Evolutionary conservation across 2,888 invertebrate species (phyloP), one percentile per base, ranked within the genome.

Genomic region (Ypsolopha sequella): DNA sequence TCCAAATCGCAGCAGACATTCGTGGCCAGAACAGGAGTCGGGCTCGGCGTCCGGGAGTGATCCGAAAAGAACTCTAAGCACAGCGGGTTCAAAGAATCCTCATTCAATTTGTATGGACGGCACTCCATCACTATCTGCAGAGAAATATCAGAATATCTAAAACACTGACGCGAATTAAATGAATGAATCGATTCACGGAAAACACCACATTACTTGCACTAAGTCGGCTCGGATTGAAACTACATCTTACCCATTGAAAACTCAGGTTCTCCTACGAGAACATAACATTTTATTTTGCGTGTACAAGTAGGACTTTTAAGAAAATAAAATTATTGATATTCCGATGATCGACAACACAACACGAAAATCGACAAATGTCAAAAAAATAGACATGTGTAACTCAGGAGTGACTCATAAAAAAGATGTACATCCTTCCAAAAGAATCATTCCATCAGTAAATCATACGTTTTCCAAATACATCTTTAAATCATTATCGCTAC

Each of bases 111-210:
- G 76, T 72, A 75, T 69, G 73, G 81, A 80, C 74, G 78, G 74
- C 81, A 80, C 82, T 85, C 86, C 86, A 86, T 86, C 74, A 82
- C 85, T 79, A 70, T 66, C 86, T 86, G 77, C 72, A 68, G 71
- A 63, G 62, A 76, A 73, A 75, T 66, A 73, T 53, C 70, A 66
- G 58, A 39, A 38, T 10, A 39, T 48, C 45, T 46, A 13, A 46
- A 39, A 13, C 46, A 46, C 46, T 34, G 33, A 36, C 36, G 47
- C 47, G 36, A 13, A 35, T 48, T 53, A 54, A 54, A 58, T 48
- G 41, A 52, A 7, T 33, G 13, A 52, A 49, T 36, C 52, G 13
- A 52, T 43, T 59, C 51, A 60, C 54, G 53, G 53, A 50, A 63
- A 56, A 55, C 52, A 44, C 52, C 54, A 61, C 56, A 55, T 55